Conservation (phyloP, 2,888 invertebrate species). For the Noctua comes region DNA sequence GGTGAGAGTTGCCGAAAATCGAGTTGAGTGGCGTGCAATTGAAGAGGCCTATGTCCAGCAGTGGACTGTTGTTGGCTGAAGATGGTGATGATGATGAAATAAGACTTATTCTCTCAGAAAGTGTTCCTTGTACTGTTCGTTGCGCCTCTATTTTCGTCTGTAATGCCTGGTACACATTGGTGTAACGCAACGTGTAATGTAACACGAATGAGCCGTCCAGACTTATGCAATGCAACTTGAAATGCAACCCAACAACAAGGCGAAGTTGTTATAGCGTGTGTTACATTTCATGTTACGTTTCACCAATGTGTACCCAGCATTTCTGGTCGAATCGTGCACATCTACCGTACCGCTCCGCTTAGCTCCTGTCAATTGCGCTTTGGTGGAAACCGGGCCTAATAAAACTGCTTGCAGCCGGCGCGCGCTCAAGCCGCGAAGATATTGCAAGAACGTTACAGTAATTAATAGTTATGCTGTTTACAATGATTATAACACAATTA, state of each 20-base stretch:
- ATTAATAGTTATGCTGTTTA: slow-evolving; percentile 46
- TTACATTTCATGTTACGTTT: no score
- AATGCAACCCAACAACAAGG: no score
- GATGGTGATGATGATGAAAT: neutral
- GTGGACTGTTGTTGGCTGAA: no score
- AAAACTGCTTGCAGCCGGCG: slow-evolving; percentile 16
- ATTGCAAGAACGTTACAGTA: slow-evolving; percentile 47
- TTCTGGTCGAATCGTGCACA: neutral
- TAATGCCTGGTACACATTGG: no score
- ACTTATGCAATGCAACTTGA: no score
- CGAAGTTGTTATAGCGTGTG: no score
- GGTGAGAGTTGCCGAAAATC: no score
- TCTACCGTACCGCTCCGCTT: neutral
- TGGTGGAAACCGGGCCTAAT: slow-evolving; percentile 1
- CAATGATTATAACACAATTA: slow-evolving; percentile 57
- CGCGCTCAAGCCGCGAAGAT: slow-evolving; percentile 44
- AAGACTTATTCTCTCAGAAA: neutral
- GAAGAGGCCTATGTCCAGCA: no score
- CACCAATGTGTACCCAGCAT: no score
- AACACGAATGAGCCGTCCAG: no score
- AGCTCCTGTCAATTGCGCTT: neutral
- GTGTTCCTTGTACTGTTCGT: neutral
- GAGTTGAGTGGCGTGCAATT: no score
- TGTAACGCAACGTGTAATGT: no score
- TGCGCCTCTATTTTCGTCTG: neutral